A percentile compares a stretch with the other conserved stretches of the same genome.
Evolutionary conservation across 2,113 vertebrate species (phyloP).

Genomic region (Poicephalus meyeri): DNA sequence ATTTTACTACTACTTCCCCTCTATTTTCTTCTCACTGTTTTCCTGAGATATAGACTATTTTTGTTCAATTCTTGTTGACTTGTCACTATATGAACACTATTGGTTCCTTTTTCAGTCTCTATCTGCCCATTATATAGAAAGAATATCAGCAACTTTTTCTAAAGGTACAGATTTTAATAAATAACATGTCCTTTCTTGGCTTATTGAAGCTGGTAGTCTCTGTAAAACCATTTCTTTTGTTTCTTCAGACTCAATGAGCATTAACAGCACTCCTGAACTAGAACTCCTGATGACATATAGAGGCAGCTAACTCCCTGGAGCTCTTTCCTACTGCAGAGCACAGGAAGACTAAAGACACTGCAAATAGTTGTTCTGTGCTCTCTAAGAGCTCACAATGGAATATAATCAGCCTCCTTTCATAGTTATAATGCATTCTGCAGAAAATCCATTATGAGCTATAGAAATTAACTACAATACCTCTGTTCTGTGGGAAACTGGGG

Average conservation of each 20-base stretch:
- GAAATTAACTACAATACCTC: neutral
- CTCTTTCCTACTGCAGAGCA: neutral
- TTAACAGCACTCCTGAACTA: neutral
- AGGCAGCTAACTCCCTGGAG: neutral
- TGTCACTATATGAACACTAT: neutral
- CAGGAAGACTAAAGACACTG: neutral
- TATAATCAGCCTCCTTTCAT: neutral
- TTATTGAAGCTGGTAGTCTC: neutral
- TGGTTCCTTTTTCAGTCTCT: neutral
- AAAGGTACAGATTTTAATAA: neutral
- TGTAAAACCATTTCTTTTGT: neutral
- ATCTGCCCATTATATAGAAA: neutral
- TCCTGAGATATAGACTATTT: neutral
- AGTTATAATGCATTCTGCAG: neutral
- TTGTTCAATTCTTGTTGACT: neutral
- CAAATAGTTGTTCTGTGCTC: neutral
- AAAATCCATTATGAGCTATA: neutral
- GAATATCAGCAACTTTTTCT: neutral
- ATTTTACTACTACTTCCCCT: neutral
- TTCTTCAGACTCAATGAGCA: neutral
- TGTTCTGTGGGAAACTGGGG: neutral
- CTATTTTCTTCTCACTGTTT: neutral
- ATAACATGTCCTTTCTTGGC: neutral
- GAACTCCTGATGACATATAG: neutral
- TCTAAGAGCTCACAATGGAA: neutral